Conservation (phyloP, 2,888 invertebrate genomes). For the Siphlonurus alternatus region DNA sequence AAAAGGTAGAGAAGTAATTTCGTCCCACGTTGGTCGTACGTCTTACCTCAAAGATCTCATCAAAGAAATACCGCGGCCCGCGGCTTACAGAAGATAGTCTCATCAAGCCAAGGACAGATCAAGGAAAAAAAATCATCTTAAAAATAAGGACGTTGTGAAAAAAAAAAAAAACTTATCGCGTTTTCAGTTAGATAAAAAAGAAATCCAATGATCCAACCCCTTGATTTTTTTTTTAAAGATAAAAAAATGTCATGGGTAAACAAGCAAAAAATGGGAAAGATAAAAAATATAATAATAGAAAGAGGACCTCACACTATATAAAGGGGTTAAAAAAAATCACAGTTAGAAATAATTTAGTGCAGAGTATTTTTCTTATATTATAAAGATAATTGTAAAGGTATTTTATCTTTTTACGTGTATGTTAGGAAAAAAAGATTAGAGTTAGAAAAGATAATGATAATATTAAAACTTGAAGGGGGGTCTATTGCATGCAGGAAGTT, state of each 20-base stretch:
- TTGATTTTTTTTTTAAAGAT: too few species aligned
- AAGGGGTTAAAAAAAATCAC: not conserved
- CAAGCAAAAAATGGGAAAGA: not conserved
- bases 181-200: not conserved
- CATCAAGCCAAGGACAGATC: not conserved
- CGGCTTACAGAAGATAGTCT: too few species aligned
- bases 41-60: too few species aligned
- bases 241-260: not conserved
- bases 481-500: too few species aligned
- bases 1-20: too few species aligned
- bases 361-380: not conserved
- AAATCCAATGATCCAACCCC: not conserved
- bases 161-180: not conserved
- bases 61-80: too few species aligned
- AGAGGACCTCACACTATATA: not conserved
- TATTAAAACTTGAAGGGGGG: too few species aligned
- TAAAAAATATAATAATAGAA: not conserved
- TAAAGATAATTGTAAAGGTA: not conserved
- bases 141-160: not conserved
- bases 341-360: not conserved
- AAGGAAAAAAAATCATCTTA: not conserved
- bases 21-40: too few species aligned
- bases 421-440: too few species aligned
- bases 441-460: too few species aligned
- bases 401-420: not conserved